phyloP scores from a whole-genome alignment of 1,140 invertebrate genomes.

The Cylas formicarius region DNA sequence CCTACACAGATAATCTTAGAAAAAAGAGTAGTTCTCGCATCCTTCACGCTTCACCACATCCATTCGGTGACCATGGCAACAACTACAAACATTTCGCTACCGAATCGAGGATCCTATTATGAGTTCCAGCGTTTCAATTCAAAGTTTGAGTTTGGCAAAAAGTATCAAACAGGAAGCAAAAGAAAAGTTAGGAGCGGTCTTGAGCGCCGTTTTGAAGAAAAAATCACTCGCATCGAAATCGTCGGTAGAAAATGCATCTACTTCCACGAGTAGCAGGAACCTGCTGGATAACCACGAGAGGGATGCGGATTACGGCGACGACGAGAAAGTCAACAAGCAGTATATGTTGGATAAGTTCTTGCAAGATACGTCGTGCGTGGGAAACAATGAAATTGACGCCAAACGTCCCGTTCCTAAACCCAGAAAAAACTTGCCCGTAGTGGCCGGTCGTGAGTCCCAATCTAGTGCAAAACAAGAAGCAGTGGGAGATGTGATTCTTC shows the following conservation, averaged over 20 bases:
- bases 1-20: too few species aligned
- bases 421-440: conserved; percentile 18
- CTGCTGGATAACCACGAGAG: conserved; percentile 2
- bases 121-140: conserved; percentile 2
- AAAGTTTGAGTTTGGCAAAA: conserved; percentile 10
- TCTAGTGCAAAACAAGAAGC: conserved; percentile 16
- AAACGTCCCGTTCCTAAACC: conserved; percentile 25
- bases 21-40: too few species aligned
- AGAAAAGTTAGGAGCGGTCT: conserved; percentile 24
- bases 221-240: conserved; percentile 1
- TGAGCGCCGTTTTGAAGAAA: conserved; percentile 21
- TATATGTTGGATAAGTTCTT: conserved; percentile 30
- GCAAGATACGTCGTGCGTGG: conserved; percentile 8
- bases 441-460: background rate
- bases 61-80: too few species aligned
- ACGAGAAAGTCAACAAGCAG: conserved; percentile 15
- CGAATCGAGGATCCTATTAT: too few species aligned
- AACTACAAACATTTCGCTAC: too few species aligned
- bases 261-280: conserved; percentile 7
- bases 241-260: conserved; percentile 5
- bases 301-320: conserved; percentile 7
- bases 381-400: conserved; percentile 3
- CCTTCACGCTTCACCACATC: too few species aligned
- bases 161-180: conserved; percentile 26
- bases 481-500: conserved; percentile 13